These are phyloP conservation scores for Coenobita brevimanus DNA, from an alignment of 1,140 invertebrate species.

Conservation along the genomic window DNA sequence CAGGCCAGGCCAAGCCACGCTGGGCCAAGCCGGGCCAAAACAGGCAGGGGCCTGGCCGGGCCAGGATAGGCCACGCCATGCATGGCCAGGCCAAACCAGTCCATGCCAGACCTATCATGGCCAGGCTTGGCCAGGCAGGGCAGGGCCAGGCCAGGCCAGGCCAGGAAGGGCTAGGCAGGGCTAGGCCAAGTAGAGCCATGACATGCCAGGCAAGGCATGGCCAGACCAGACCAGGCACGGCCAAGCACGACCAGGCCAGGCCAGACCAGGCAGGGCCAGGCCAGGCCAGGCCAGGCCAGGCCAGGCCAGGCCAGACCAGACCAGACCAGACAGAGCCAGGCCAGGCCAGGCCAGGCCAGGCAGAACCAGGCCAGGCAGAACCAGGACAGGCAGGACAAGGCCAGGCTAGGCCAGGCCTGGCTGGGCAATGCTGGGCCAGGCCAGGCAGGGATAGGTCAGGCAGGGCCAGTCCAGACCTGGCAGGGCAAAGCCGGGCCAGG, in stretches of 20 bases:
- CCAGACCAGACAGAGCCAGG: too few species aligned
- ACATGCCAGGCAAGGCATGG: slow-evolving; percentile 14
- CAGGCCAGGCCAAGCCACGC: slow-evolving; percentile 31
- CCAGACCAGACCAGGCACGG: slow-evolving; percentile 12
- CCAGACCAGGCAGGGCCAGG: too few species aligned
- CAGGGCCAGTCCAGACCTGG: not conserved
- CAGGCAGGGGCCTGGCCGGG: slow-evolving; percentile 9
- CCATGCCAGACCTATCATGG: slow-evolving; percentile 3
- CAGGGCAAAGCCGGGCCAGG: not conserved
- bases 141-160: slow-evolving; percentile 15
- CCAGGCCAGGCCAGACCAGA: slow-evolving; percentile 8
- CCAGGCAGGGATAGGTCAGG: too few species aligned
- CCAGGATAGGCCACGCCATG: slow-evolving; percentile 15
- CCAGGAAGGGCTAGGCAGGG: slow-evolving; percentile 8
- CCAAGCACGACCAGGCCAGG: slow-evolving; percentile 12
- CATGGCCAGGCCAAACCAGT: slow-evolving; percentile 8
- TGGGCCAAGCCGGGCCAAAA: not conserved
- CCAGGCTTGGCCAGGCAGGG: slow-evolving; percentile 8
- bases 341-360: not conserved
- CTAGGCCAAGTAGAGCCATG: slow-evolving; percentile 1
- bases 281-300: slow-evolving; percentile 18
- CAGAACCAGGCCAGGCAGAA: too few species aligned
- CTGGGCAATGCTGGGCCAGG: too few species aligned
- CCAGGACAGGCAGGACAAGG: too few species aligned
- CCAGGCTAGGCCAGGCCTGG: too few species aligned